phyloP scores from a whole-genome alignment of 2,797 vertebrate species.

The Stomatorhinus walkeri region DNA sequence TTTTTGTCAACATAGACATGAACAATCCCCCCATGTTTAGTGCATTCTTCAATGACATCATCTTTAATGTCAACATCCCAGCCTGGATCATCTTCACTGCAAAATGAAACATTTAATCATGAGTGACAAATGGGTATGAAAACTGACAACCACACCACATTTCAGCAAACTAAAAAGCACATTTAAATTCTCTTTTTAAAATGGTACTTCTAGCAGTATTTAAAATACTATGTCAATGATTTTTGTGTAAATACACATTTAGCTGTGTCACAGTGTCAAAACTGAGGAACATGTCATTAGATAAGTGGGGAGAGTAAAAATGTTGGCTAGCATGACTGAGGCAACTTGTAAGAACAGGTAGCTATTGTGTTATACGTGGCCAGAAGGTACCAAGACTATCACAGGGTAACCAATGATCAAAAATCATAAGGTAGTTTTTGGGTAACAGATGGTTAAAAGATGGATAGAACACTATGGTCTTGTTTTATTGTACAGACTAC shows the following conservation, averaged over 20 bases:
- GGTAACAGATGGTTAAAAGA: not conserved
- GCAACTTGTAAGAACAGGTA: not conserved
- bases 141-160: not conserved
- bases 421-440: not conserved
- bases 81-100: conserved; percentile 63
- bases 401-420: not conserved
- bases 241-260: not conserved
- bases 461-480: not conserved
- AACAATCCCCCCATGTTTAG: conserved; percentile 94
- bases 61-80: conserved; percentile 96
- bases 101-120: conserved; percentile 3
- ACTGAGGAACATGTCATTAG: not conserved
- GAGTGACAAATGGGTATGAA: not conserved
- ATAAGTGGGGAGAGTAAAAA: not conserved
- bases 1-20: conserved; percentile 98
- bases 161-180: not conserved
- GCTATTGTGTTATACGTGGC: not conserved
- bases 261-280: not conserved
- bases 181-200: not conserved
- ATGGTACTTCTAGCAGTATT: not conserved
- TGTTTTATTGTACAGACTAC: not conserved
- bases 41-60: conserved; percentile 97
- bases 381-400: not conserved
- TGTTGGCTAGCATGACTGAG: not conserved
- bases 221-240: not conserved